phyloP scores from a whole-genome alignment of 2,888 invertebrate species.

The Dione vanillae region DNA sequence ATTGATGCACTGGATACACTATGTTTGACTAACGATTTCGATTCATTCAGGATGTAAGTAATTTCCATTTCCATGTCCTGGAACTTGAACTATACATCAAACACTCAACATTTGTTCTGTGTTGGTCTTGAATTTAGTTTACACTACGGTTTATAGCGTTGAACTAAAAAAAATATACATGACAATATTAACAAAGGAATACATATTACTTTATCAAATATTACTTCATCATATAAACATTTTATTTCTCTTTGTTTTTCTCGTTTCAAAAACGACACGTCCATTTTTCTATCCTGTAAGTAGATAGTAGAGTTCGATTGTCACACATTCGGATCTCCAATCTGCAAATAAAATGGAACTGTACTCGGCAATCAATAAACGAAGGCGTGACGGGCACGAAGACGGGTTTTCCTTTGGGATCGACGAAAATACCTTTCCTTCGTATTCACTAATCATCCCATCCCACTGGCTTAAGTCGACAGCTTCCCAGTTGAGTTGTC shows the following conservation, averaged over 20 bases:
- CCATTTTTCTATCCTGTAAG: not conserved
- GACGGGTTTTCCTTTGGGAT: slow-evolving; percentile 20
- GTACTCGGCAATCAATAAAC: slow-evolving; percentile 13
- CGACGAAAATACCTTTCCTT: slow-evolving; percentile 12
- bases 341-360: slow-evolving; percentile 9
- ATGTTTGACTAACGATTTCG: no score
- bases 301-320: not conserved
- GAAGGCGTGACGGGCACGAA: slow-evolving; percentile 22
- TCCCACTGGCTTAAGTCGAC: slow-evolving; percentile 14
- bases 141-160: not conserved
- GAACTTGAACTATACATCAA: no score
- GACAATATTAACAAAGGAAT: not conserved
- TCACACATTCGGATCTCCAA: not conserved
- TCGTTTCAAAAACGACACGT: no score
- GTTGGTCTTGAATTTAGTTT: no score
- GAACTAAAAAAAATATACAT: not conserved
- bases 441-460: slow-evolving; percentile 26
- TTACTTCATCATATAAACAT: not conserved
- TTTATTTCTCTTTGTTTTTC: no score
- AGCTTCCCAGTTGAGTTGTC: slow-evolving; percentile 11
- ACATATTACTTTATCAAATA: not conserved
- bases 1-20: no score
- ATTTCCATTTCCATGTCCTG: no score
- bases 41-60: no score
- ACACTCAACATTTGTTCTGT: not conserved